phyloP scores from a whole-genome alignment of 2,797 vertebrate genomes.

The Leuciscus waleckii region DNA sequence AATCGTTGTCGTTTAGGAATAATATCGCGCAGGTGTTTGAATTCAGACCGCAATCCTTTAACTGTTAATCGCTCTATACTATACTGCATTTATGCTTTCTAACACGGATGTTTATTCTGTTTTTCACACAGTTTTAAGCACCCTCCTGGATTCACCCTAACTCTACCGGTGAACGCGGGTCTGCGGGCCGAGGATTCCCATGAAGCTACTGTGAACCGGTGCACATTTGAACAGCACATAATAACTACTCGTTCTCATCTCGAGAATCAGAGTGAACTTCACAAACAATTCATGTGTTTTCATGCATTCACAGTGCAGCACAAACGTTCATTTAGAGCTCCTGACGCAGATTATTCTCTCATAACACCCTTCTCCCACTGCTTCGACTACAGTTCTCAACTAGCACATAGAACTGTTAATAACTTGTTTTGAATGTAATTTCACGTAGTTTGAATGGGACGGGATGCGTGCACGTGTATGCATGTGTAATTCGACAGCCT shows the following conservation, averaged over 20 bases:
- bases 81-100: background rate
- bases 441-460: background rate
- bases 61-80: no score
- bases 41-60: no score
- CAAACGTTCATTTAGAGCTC: background rate
- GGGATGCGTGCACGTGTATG: slow-evolving; percentile 6
- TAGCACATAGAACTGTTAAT: slow-evolving; percentile 34
- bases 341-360: background rate
- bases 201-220: slow-evolving; percentile 16
- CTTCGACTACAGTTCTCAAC: slow-evolving; percentile 34
- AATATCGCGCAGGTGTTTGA: no score
- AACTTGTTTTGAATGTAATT: slow-evolving; percentile 42
- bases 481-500: slow-evolving; percentile 55
- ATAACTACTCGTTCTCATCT: background rate
- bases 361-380: background rate
- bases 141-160: slow-evolving; percentile 69
- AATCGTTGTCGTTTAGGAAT: no score
- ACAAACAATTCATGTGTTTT: background rate
- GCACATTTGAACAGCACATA: background rate
- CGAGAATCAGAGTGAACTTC: background rate
- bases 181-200: background rate
- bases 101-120: background rate
- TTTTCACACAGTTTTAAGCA: slow-evolving; percentile 70
- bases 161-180: background rate
- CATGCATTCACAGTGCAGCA: background rate